Evolutionary conservation across 2,113 vertebrate species (phyloP).

Genomic region (Larimichthys crocea): DNA sequence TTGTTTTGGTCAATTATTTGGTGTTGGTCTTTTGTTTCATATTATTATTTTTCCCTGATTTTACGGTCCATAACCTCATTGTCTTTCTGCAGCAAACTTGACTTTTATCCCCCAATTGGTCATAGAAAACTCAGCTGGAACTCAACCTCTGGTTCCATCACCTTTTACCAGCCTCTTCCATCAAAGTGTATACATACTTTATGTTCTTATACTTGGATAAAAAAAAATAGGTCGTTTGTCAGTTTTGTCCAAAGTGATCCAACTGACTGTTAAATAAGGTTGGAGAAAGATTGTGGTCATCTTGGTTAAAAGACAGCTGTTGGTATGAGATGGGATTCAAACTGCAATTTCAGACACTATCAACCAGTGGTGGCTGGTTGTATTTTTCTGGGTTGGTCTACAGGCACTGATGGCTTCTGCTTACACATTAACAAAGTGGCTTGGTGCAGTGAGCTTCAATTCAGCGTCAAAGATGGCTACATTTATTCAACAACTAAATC

Average conservation of each 20-base stretch:
- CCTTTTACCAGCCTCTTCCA: background rate
- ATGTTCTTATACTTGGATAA: background rate
- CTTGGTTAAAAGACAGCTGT: background rate
- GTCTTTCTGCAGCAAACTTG: background rate
- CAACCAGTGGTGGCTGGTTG: background rate
- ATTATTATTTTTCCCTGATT: background rate
- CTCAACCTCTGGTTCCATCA: background rate
- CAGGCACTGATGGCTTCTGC: background rate
- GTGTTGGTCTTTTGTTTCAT: background rate
- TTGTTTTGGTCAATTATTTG: background rate
- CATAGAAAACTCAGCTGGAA: background rate
- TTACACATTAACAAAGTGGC: background rate
- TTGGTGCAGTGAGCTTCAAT: too few species aligned
- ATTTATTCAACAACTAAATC: background rate
- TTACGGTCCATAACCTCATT: background rate
- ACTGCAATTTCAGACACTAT: background rate
- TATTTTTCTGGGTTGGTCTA: background rate
- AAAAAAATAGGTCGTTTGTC: background rate
- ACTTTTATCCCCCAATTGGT: background rate
- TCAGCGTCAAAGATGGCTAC: background rate
- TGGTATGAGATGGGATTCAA: background rate
- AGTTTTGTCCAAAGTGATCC: background rate
- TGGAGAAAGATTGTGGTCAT: background rate
- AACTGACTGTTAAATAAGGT: too few species aligned
- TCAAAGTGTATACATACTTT: too few species aligned